Conservation (phyloP, 2,113 vertebrate species). For the Cyphomyrus plagiostoma region DNA sequence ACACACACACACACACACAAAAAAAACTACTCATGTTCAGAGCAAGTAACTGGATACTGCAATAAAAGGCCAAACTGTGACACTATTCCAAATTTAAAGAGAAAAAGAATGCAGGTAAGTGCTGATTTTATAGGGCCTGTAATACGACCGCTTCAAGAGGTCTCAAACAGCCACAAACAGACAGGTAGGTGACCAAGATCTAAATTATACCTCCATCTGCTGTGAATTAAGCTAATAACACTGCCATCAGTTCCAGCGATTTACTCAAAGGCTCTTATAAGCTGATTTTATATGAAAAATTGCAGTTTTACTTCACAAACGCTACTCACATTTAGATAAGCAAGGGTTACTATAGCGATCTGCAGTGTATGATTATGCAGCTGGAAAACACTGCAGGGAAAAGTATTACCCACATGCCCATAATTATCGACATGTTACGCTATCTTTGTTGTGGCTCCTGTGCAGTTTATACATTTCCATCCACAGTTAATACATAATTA, state of each 20-base stretch:
- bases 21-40: neutral
- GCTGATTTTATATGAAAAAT: neutral
- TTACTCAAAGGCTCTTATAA: neutral
- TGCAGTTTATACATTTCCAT: constrained; percentile 3
- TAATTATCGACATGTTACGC: constrained; percentile 1
- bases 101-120: neutral
- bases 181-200: neutral
- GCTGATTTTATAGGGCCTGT: neutral
- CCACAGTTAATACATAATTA: neutral
- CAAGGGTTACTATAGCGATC: neutral
- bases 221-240: neutral
- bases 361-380: neutral
- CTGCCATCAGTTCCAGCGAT: neutral
- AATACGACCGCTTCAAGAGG: neutral
- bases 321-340: neutral
- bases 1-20: too few relatives aligned
- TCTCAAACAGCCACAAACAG: neutral
- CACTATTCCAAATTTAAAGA: neutral
- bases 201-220: neutral
- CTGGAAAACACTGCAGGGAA: neutral
- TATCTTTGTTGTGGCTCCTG: neutral
- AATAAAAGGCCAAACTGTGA: neutral
- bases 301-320: neutral
- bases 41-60: neutral
- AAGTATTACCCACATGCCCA: neutral